Conservation (phyloP, 2,797 vertebrate species). For the Novumbra hubbsi region DNA sequence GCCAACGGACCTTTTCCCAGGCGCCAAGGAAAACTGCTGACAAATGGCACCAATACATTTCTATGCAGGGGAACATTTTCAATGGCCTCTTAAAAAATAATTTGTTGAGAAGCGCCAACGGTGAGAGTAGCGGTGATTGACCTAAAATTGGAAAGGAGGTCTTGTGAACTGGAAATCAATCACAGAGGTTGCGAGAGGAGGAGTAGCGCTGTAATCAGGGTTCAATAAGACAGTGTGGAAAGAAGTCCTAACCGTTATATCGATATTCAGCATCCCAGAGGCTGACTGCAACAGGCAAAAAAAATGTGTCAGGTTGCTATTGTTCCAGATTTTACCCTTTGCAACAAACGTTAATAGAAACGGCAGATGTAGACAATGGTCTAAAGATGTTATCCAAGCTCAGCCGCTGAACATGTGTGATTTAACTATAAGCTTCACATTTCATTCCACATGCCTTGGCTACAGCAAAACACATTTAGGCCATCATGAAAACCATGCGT, state of each 20-base stretch:
- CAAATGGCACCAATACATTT: conserved; percentile 13
- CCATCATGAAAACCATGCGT: too few species aligned
- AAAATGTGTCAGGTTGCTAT: conserved; percentile 26
- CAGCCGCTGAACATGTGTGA: too few species aligned
- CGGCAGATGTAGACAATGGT: too few species aligned
- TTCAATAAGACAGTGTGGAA: conserved; percentile 19
- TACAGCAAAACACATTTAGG: too few species aligned
- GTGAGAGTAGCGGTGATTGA: conserved; percentile 13
- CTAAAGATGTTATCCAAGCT: too few species aligned
- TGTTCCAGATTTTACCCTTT: conserved; percentile 11
- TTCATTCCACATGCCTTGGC: too few species aligned
- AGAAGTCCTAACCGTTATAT: conserved; percentile 31
- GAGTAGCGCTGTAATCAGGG: conserved; percentile 18
- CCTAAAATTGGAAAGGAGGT: conserved; percentile 42
- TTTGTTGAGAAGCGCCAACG: conserved; percentile 15
- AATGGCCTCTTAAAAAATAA: conserved; percentile 19
- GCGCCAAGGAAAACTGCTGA: conserved; percentile 14
- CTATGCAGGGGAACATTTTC: conserved; percentile 14
- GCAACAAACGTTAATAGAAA: too few species aligned
- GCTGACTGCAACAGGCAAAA: conserved; percentile 27
- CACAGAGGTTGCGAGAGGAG: not conserved
- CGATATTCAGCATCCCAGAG: conserved; percentile 21
- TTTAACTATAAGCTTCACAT: too few species aligned
- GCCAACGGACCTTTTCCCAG: conserved; percentile 30
- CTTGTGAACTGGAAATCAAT: conserved; percentile 16